These are phyloP conservation scores for Puma concolor DNA, from an alignment of 2,113 vertebrate genomes.

Conservation along the genomic window DNA sequence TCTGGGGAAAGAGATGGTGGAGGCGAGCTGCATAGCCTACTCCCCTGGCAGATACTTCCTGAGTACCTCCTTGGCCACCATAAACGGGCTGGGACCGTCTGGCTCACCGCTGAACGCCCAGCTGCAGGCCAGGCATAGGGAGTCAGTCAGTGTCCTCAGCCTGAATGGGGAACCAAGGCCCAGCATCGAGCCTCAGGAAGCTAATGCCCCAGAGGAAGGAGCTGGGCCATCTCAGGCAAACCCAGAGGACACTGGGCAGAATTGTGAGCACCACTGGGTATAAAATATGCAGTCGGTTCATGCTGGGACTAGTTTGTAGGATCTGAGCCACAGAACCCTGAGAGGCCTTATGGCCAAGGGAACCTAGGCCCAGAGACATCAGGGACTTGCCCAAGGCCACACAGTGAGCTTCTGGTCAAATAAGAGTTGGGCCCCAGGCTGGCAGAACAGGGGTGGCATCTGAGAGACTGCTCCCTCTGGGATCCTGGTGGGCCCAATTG, in stretches of 20 bases:
- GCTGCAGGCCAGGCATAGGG: neutral
- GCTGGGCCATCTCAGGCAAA: neutral
- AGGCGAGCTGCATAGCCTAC: neutral
- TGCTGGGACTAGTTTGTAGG: neutral
- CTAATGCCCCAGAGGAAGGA: neutral
- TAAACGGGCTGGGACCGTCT: neutral
- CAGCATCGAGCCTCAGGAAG: neutral
- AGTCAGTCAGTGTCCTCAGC: neutral
- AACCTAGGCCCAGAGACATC: neutral
- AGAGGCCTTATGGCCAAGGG: neutral
- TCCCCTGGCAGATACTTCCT: neutral
- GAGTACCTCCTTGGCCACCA: neutral
- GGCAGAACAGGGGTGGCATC: neutral
- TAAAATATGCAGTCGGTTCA: neutral
- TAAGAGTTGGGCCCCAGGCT: neutral
- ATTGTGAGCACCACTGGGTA: neutral
- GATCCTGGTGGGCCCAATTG: neutral
- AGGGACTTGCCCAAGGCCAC: neutral
- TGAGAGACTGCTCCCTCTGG: neutral
- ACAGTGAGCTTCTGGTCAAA: neutral
- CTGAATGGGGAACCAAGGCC: fast-evolving
- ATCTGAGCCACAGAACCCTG: neutral
- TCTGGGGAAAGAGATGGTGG: neutral
- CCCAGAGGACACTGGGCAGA: neutral
- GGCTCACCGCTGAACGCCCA: neutral